phyloP scores from a whole-genome alignment of 2,888 invertebrate species.

The Gymnoscelis rufifasciata region DNA sequence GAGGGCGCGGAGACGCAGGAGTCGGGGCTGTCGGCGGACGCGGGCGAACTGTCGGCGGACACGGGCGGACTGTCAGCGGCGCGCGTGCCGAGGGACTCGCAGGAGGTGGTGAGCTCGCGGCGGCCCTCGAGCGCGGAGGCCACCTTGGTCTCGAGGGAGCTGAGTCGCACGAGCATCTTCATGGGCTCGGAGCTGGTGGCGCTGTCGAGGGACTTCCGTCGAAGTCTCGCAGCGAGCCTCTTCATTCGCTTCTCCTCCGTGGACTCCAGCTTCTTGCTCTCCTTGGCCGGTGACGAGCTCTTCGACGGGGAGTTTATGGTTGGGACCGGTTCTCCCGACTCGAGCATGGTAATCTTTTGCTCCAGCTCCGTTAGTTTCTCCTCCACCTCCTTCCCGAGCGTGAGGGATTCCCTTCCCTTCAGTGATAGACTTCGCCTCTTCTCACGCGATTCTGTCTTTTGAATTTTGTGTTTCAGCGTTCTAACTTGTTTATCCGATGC shows the following conservation, averaged over 20 bases:
- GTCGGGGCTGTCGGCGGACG: conserved; percentile 47
- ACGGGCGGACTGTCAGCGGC: conserved; percentile 65
- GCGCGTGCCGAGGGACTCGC: conserved; percentile 80
- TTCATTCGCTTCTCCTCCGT: conserved; percentile 74
- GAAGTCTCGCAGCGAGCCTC: conserved; percentile 76
- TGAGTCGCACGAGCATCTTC: conserved; percentile 87
- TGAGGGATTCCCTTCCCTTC: conserved; percentile 89
- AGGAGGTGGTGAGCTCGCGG: conserved; percentile 73
- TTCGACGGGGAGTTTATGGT: conserved; percentile 72
- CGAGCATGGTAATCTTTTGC: conserved; percentile 85
- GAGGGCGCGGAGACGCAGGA: conserved; percentile 58
- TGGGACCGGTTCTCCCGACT: conserved; percentile 69
- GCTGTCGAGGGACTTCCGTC: conserved; percentile 88
- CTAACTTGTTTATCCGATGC: conserved; percentile 90
- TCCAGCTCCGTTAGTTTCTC: conserved; percentile 90
- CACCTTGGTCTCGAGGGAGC: conserved; percentile 87
- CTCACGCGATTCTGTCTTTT: conserved; percentile 86
- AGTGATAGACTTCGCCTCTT: conserved; percentile 89
- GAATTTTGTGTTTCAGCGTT: conserved; percentile 87
- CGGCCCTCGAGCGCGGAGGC: conserved; percentile 78
- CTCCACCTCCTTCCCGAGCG: conserved; percentile 90
- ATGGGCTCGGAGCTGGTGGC: conserved; percentile 88
- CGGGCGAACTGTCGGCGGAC: conserved; percentile 59
- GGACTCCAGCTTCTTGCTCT: conserved; percentile 72
- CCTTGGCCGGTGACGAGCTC: conserved; percentile 76